Evolutionary conservation across 2,113 vertebrate species (phyloP).

Genomic region (Isichthys henryi): DNA sequence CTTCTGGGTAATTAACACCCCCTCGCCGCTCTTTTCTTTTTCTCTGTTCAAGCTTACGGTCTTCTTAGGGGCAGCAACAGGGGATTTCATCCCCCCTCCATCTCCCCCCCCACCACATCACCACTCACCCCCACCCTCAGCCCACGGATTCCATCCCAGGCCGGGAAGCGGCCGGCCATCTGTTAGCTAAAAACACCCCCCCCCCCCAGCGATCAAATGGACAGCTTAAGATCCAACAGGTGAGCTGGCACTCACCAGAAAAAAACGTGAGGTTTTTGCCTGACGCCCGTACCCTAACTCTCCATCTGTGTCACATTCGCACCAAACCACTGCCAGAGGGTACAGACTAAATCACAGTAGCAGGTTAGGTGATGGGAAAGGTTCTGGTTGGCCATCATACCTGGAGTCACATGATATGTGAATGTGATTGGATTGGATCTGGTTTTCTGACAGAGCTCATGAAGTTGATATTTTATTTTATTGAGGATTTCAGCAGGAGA

Average conservation of each 20-base stretch:
- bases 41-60: constrained; percentile 97
- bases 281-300: neutral
- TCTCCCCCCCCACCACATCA: constrained; percentile 44
- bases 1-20: constrained; percentile 99
- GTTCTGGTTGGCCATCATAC: neutral
- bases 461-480: neutral
- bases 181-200: constrained; percentile 81
- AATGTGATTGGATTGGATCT: neutral
- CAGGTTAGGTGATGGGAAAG: neutral
- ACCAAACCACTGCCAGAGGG: neutral
- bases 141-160: constrained; percentile 76
- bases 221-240: constrained; percentile 71
- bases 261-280: neutral
- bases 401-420: neutral
- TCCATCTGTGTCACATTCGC: neutral
- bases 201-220: constrained; percentile 66
- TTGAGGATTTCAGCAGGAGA: neutral
- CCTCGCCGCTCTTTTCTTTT: constrained; percentile 95
- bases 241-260: constrained; percentile 48
- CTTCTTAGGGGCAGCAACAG: constrained; percentile 94
- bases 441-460: neutral
- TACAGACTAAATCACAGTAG: neutral
- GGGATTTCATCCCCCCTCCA: constrained; percentile 63
- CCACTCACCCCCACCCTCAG: constrained; percentile 71
- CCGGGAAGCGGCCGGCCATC: constrained; percentile 83